Percentiles rank a stretch among this genome's conserved stretches.
phyloP scores from a whole-genome alignment of 1,140 invertebrate genomes.

The Medauroidea extradentata region DNA sequence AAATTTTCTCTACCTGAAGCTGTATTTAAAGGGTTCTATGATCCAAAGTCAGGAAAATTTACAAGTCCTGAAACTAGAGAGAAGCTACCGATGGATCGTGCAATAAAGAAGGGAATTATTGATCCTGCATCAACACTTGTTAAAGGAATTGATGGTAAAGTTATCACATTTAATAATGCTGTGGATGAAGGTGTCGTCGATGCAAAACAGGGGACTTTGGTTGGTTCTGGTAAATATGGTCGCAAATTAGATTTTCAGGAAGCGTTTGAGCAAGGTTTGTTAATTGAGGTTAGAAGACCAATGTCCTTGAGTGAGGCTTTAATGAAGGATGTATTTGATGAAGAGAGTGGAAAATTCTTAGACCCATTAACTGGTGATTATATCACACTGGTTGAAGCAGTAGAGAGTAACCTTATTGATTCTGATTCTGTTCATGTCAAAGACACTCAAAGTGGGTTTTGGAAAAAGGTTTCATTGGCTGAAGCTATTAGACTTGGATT shows the following conservation, averaged over 20 bases:
- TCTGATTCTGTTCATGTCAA: constrained; percentile 77
- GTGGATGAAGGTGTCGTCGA: constrained; percentile 75
- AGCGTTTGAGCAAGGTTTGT: constrained; percentile 77
- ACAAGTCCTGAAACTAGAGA: constrained; percentile 65
- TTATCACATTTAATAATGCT: constrained; percentile 77
- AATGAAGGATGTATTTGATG: constrained; percentile 75
- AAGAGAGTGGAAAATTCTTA: constrained; percentile 56
- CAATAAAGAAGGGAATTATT: constrained; percentile 72
- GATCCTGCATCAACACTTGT: constrained; percentile 76
- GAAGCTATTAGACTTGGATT: constrained; percentile 71
- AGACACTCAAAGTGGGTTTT: constrained; percentile 70
- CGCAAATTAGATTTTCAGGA: constrained; percentile 76
- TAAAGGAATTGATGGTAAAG: constrained; percentile 58
- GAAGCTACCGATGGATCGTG: constrained; percentile 67
- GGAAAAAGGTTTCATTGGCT: constrained; percentile 66
- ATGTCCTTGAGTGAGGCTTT: constrained; percentile 80
- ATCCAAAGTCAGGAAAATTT: constrained; percentile 65
- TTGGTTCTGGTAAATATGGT: constrained; percentile 55
- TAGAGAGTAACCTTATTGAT: constrained; percentile 69
- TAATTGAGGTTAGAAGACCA: constrained; percentile 74
- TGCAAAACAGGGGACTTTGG: constrained; percentile 59
- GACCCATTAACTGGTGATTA: constrained; percentile 72
- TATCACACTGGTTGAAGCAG: constrained; percentile 68
- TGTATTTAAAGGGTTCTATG: constrained; percentile 78
- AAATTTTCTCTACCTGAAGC: constrained; percentile 81